Percentiles rank a stretch among this genome's conserved stretches.
phyloP scores from a whole-genome alignment of 2,888 invertebrate species.

The Luperina testacea region DNA sequence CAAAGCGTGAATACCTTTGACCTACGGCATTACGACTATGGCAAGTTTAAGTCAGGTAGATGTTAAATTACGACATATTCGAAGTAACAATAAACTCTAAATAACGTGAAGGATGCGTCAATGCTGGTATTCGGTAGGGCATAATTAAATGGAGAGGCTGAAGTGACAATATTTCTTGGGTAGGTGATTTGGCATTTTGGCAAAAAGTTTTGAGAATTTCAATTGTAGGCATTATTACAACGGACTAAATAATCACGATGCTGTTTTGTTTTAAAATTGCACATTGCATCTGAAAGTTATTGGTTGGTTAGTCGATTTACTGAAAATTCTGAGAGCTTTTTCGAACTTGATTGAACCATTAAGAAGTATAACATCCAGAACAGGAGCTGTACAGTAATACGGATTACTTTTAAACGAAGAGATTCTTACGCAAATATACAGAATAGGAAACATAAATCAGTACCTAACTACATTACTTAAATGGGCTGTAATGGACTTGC shows the following conservation, averaged over 20 bases:
- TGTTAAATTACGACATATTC: slow-evolving; percentile 64
- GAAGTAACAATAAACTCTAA: slow-evolving; percentile 60
- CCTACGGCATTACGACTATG: slow-evolving; percentile 71
- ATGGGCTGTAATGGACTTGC: slow-evolving; percentile 4
- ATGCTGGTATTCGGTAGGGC: slow-evolving; percentile 40
- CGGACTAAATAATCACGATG: background rate
- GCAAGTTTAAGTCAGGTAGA: slow-evolving; percentile 59
- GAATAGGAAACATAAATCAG: background rate
- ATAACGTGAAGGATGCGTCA: slow-evolving; percentile 51
- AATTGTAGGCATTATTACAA: background rate
- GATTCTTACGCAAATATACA: background rate
- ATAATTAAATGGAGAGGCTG: slow-evolving; percentile 33
- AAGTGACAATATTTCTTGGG: slow-evolving; percentile 27
- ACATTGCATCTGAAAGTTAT: background rate
- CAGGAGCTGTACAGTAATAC: background rate
- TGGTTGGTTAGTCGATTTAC: background rate
- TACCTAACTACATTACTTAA: background rate
- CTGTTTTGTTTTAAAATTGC: background rate
- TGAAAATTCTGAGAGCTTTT: background rate
- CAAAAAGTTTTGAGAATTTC: slow-evolving; percentile 11
- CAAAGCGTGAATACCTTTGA: slow-evolving; percentile 84
- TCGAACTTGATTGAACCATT: background rate
- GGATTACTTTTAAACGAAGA: background rate
- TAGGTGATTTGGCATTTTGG: background rate
- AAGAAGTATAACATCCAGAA: background rate